A percentile compares a stretch with the other conserved stretches of the same genome.
Evolutionary conservation across 2,113 vertebrate genomes (phyloP).

Genomic region (Burhinus oedicnemus): DNA sequence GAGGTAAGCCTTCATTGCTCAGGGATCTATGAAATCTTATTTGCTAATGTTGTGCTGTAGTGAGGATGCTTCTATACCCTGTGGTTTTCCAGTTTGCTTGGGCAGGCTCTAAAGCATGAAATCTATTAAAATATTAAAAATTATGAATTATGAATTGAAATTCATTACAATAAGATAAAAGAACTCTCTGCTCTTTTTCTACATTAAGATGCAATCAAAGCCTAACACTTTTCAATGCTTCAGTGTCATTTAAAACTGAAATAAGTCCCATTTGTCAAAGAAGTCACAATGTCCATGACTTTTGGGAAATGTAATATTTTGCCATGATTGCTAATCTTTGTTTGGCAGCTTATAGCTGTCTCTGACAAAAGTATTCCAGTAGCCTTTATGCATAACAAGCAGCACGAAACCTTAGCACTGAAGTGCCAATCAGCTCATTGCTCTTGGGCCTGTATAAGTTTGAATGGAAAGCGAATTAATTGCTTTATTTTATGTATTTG

Average conservation of each 20-base stretch:
- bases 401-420: not conserved
- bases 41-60: not conserved
- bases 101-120: not conserved
- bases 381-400: slow-evolving; percentile 36
- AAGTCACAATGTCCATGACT: not conserved
- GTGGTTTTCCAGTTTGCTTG: slow-evolving; percentile 10
- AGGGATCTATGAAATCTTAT: not conserved
- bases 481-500: not conserved
- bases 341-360: slow-evolving; percentile 23
- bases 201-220: not conserved
- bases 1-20: not conserved
- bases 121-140: slow-evolving; percentile 62
- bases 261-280: slow-evolving; percentile 19
- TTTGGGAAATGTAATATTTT: slow-evolving; percentile 44
- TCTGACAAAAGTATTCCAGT: slow-evolving; percentile 20
- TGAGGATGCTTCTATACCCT: not conserved
- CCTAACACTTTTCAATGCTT: not conserved
- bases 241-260: slow-evolving; percentile 16
- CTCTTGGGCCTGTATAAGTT: not conserved
- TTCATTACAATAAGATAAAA: slow-evolving; percentile 29
- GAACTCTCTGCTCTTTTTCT: not conserved
- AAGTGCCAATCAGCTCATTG: slow-evolving; percentile 3
- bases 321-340: slow-evolving; percentile 39
- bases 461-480: not conserved
- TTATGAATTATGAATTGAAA: slow-evolving; percentile 49